These are phyloP conservation scores for Chaetorhynchus papuensis DNA, from an alignment of 2,113 vertebrate species.

Conservation along the genomic window DNA sequence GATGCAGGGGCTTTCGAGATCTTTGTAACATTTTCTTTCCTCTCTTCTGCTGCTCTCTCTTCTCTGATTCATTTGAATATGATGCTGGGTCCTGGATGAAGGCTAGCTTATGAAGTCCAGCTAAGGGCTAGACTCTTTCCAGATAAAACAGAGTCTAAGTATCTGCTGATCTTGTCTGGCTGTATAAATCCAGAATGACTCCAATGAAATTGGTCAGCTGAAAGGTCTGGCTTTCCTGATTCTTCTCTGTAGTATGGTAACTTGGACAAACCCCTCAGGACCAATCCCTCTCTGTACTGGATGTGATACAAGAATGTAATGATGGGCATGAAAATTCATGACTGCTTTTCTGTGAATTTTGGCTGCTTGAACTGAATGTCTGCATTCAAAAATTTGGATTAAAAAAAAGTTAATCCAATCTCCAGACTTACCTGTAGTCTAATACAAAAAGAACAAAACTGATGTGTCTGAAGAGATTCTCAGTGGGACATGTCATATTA, in stretches of 20 bases:
- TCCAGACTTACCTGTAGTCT: conserved; percentile 44
- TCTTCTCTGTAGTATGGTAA: neutral
- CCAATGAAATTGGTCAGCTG: neutral
- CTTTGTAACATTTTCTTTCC: neutral
- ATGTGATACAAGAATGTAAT: neutral
- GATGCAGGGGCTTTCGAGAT: neutral
- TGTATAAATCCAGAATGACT: neutral
- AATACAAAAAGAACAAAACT: neutral
- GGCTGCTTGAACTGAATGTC: neutral
- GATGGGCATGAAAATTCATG: conserved; percentile 1
- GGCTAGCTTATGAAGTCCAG: neutral
- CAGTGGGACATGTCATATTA: neutral
- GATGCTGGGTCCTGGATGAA: neutral
- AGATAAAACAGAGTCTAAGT: neutral
- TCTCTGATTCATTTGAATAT: neutral
- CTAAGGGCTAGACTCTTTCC: neutral
- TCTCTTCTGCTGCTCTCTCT: neutral
- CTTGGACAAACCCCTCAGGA: neutral
- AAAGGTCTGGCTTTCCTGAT: neutral
- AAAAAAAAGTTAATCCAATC: neutral
- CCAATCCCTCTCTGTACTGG: neutral
- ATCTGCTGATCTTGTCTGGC: neutral
- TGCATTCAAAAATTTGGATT: neutral
- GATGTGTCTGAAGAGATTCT: neutral
- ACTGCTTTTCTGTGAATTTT: conserved; percentile 29